Base-by-base conservation (phyloP, 2,888 invertebrate genomes). In the Hirtodrosophila cameraria region DNA sequence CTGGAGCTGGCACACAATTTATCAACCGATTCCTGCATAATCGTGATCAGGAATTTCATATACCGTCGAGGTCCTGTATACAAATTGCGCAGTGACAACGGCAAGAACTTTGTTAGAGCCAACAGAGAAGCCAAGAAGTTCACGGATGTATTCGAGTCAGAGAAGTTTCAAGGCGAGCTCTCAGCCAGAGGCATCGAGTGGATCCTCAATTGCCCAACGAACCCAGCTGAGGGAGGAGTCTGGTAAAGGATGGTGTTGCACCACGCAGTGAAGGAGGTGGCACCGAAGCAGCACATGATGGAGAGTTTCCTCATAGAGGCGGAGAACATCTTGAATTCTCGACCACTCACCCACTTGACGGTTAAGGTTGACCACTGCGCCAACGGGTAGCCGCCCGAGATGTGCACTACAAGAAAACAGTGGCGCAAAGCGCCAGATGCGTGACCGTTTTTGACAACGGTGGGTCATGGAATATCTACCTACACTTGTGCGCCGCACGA, bases 211-310 rank as follows among this genome's bases (percentile, higher is more conserved):
- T 46, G 52, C 12, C 46, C 41, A 1, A 15, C 23, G 4, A 49
- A 50, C 16, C 31, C 27, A 15, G 18, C 20, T 6, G 33, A 30
- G 7, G 36, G 35, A 4, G 59, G 46, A 6, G 25, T 13, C 13
- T 59, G 52, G 49, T 36, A 58, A 8, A 35, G 35, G 4, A 36
- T 38, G n/a, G n/a, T n/a, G n/a, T n/a, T n/a, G n/a, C n/a, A n/a
- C n/a, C n/a, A n/a, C n/a, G 20, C 42, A 20, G 9, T 28, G 3
- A 42, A 42, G 15, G 15, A 42, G 41, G 11, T 12, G n/a, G 13
- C 41, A 7, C 13, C 28, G 6, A 28, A 28, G 15, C 9, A 12
- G 23, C 28, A 27, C 2, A 9, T 42, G 8, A 3, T 15, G 42
- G 30, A 9, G 18, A 35, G 18, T 2, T n/a, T 35, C 8, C 35